Conservation (phyloP, 2,797 vertebrate genomes). For the Sphenodon punctatus region DNA sequence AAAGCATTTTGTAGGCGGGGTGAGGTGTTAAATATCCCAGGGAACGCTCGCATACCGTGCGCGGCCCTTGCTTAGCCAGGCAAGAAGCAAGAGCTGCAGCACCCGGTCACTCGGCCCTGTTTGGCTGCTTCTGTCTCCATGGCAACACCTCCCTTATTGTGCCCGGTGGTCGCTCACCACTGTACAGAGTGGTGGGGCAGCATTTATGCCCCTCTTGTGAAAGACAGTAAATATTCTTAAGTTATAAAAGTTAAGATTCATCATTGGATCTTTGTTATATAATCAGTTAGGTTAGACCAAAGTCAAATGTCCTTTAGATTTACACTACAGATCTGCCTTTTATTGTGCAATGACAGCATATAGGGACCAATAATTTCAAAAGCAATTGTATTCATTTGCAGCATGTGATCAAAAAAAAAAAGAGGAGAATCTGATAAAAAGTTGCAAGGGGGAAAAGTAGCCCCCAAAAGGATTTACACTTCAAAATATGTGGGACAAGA, state of each 20-base stretch:
- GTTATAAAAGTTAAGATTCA: neutral
- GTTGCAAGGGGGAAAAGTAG: neutral
- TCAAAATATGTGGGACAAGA: neutral
- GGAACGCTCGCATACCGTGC: no score
- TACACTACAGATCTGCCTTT: neutral
- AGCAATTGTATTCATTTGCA: neutral
- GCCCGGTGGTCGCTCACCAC: no score
- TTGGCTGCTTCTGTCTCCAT: no score
- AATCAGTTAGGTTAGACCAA: neutral
- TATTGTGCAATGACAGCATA: neutral
- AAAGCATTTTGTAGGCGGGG: no score
- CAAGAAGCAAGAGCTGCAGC: no score
- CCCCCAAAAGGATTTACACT: slow-evolving; percentile 1
- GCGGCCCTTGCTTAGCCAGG: no score
- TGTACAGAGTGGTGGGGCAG: no score
- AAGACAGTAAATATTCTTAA: neutral
- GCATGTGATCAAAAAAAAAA: neutral
- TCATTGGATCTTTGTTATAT: neutral
- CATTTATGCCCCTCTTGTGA: accelerated
- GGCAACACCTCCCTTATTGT: no score
- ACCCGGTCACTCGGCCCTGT: no score
- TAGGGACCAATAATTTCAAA: neutral
- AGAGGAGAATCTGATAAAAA: neutral
- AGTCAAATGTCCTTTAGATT: neutral
- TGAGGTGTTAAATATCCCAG: no score